A percentile compares a stretch with the other conserved stretches of the same genome.
Evolutionary conservation across 2,113 vertebrate genomes (phyloP).

Genomic region (Leucosticte australis): DNA sequence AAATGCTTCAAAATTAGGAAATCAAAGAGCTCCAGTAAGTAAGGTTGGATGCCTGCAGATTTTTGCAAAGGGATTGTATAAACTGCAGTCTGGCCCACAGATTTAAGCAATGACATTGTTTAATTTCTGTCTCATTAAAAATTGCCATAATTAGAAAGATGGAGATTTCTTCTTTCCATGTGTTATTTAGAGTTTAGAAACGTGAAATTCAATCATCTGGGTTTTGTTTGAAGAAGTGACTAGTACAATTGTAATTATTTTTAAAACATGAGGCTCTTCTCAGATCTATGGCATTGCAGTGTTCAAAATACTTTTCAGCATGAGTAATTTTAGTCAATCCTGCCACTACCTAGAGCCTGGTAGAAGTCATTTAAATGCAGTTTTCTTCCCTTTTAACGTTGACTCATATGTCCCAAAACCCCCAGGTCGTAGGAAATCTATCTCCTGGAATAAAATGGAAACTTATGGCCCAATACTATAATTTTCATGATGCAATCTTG

Average conservation of each 20-base stretch:
- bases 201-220: not conserved
- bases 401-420: not conserved
- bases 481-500: not conserved
- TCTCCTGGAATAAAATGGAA: not conserved
- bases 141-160: not conserved
- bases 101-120: not conserved
- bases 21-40: not conserved
- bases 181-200: not conserved
- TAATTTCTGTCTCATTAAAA: not conserved
- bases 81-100: not conserved
- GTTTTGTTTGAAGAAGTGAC: not conserved
- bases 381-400: not conserved
- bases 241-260: not conserved
- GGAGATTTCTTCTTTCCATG: not conserved
- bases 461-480: not conserved
- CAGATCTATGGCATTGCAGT: not conserved
- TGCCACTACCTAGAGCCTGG: not conserved
- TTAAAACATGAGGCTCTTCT: not conserved
- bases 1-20: not conserved
- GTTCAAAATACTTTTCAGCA: slow-evolving; percentile 10
- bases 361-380: not conserved
- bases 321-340: not conserved
- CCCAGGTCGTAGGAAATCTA: not conserved
- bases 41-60: not conserved
- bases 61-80: not conserved